Percentiles rank a stretch among this genome's conserved stretches.
phyloP scores from a whole-genome alignment of 1,140 invertebrate genomes.

The Scaptomyza pallida region DNA sequence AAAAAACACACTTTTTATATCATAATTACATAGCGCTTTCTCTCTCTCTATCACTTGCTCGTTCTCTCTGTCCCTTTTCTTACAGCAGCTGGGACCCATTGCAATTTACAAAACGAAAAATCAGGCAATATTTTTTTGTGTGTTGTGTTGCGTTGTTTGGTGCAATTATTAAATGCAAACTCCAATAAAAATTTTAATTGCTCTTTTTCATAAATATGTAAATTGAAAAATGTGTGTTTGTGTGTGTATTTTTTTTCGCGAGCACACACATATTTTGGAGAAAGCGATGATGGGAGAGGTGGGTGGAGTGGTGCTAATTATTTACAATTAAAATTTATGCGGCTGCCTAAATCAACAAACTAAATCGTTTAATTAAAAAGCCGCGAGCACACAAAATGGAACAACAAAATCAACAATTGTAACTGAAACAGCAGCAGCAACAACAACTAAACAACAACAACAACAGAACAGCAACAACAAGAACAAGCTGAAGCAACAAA shows the following conservation, averaged over 20 bases:
- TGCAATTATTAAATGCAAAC: slow-evolving; percentile 76
- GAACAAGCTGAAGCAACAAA: slow-evolving; percentile 8
- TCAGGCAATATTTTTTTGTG: slow-evolving; percentile 20
- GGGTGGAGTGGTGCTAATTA: slow-evolving; percentile 48
- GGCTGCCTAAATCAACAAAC: slow-evolving; percentile 75
- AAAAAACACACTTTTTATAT: slow-evolving; percentile 2
- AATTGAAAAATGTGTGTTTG: slow-evolving; percentile 40
- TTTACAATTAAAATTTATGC: slow-evolving; percentile 78
- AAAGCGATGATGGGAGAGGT: too few relatives aligned
- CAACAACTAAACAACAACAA: slow-evolving; percentile 32
- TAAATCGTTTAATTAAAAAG: slow-evolving; percentile 78
- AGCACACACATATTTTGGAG: not conserved
- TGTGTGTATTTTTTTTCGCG: slow-evolving; percentile 32
- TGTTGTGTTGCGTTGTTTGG: too few relatives aligned
- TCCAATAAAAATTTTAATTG: slow-evolving; percentile 74
- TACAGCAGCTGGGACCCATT: not conserved
- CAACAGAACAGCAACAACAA: slow-evolving; percentile 14
- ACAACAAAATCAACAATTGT: slow-evolving; percentile 37
- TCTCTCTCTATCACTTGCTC: not conserved
- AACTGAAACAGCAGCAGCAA: slow-evolving; percentile 6
- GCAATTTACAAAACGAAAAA: slow-evolving; percentile 13
- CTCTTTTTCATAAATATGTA: slow-evolving; percentile 51
- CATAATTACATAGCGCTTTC: slow-evolving; percentile 14
- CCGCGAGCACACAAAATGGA: slow-evolving; percentile 45
- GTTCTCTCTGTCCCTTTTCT: not conserved